phyloP scores from a whole-genome alignment of 2,113 vertebrate species.

The Eurypyga helias region DNA sequence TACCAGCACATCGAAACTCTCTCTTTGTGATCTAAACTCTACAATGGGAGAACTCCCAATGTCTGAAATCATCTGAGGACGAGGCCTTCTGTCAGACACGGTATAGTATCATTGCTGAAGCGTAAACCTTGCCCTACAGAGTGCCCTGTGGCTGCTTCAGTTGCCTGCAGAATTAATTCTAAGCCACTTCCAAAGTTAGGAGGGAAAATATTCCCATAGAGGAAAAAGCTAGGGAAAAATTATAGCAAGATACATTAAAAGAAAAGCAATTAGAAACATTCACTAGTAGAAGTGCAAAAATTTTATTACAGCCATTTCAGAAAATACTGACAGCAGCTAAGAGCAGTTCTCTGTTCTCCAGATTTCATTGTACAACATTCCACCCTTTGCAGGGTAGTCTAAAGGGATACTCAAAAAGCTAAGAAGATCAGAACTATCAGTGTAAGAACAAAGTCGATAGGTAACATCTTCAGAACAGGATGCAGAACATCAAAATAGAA shows the following conservation, averaged over 20 bases:
- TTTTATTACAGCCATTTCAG: background rate
- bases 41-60: background rate
- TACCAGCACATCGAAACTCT: background rate
- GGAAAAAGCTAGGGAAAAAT: background rate
- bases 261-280: background rate
- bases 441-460: background rate
- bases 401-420: background rate
- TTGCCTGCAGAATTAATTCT: background rate
- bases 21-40: background rate
- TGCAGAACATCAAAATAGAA: background rate
- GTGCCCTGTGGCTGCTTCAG: background rate
- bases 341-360: background rate
- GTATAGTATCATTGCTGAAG: background rate
- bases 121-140: background rate
- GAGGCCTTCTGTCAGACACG: background rate
- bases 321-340: background rate
- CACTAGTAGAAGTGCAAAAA: accelerated
- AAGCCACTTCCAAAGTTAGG: background rate
- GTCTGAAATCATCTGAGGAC: background rate
- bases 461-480: background rate
- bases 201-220: background rate
- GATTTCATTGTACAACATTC: background rate
- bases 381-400: background rate
- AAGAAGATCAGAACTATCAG: background rate
- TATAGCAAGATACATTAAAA: background rate